Percentiles rank a stretch among this genome's conserved stretches.
Evolutionary conservation across 2,113 vertebrate genomes (phyloP).

Genomic region (Lepidothrix coronata): DNA sequence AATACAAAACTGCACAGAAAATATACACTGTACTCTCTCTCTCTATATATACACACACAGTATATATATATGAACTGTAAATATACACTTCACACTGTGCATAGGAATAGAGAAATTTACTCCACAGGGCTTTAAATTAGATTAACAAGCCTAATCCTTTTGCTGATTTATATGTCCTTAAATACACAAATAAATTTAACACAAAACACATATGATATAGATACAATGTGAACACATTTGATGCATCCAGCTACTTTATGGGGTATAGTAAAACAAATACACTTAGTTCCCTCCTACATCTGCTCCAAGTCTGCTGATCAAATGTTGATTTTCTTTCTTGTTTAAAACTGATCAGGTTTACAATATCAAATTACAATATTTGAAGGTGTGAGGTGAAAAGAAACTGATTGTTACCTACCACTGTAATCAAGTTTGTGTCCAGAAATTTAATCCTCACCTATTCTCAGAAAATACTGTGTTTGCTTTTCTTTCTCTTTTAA

Average conservation of each 20-base stretch:
- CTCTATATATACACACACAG: too few relatives aligned
- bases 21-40: neutral
- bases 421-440: neutral
- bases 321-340: neutral
- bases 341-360: neutral
- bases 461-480: neutral
- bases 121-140: neutral
- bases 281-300: neutral
- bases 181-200: neutral
- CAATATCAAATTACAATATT: neutral
- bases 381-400: neutral
- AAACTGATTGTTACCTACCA: neutral
- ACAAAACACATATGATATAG: neutral
- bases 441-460: neutral
- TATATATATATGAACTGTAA: neutral
- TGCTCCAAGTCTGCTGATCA: neutral
- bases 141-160: neutral
- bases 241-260: neutral
- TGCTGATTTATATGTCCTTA: neutral
- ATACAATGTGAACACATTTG: neutral
- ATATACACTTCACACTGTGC: neutral
- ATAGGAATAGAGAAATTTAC: neutral
- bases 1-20: neutral
- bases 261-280: neutral
- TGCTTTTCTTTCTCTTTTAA: constrained; percentile 5